Conservation (phyloP, 2,797 vertebrate genomes). For the Gallinago nigripennis region DNA sequence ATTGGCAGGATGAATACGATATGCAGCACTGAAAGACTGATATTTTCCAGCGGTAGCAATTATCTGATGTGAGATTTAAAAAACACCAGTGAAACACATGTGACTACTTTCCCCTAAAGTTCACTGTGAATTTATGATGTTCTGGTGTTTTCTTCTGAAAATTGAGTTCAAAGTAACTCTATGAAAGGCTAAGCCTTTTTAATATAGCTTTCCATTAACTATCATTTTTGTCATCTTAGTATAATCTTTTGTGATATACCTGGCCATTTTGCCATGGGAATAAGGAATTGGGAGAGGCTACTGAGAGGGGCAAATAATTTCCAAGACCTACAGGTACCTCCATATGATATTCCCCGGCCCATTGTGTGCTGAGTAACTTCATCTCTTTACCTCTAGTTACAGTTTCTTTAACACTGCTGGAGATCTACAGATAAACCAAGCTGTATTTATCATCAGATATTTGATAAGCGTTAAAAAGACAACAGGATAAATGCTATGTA, state of each 20-base stretch:
- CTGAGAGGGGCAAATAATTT: not conserved
- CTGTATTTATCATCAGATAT: not conserved
- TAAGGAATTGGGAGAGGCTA: not conserved
- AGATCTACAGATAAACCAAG: not conserved
- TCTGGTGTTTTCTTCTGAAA: not conserved
- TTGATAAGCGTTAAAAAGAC: not conserved
- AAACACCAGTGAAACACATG: not conserved
- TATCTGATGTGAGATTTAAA: conserved; percentile 10
- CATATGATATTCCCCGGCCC: not conserved
- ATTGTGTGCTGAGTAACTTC: not conserved
- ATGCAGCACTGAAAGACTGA: conserved; percentile 6
- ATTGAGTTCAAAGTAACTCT: not conserved
- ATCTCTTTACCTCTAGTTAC: not conserved
- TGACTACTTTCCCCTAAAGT: conserved; percentile 17
- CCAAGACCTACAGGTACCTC: not conserved
- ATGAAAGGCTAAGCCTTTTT: not conserved
- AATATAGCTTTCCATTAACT: conserved; percentile 8
- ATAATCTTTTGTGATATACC: not conserved
- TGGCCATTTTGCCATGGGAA: not conserved
- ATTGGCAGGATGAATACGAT: not conserved
- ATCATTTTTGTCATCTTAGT: not conserved
- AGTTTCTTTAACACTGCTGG: not conserved
- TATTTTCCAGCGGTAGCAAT: conserved; percentile 13
- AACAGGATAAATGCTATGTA: not conserved
- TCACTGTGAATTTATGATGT: not conserved